phyloP scores from a whole-genome alignment of 2,888 invertebrate species.

The Diabrotica balteata region DNA sequence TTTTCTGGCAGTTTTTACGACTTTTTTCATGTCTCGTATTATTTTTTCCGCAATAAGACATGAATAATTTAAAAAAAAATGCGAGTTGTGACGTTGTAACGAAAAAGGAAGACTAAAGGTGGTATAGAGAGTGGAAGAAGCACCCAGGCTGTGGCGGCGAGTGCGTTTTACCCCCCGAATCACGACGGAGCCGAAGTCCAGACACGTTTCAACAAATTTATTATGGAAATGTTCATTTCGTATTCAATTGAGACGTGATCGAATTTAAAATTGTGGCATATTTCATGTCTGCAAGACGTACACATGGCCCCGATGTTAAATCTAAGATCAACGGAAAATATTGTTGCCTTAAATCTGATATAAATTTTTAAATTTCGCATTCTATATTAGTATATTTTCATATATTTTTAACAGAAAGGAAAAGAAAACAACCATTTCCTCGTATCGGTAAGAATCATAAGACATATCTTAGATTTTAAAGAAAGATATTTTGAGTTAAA shows the following conservation, averaged over 20 bases:
- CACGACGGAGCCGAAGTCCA: conserved; percentile 45
- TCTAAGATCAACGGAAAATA: conserved; percentile 30
- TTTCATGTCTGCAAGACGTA: conserved; percentile 50
- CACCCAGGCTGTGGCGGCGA: conserved; percentile 4
- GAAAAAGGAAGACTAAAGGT: conserved; percentile 1
- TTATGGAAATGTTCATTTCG: conserved; percentile 60
- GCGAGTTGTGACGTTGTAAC: conserved; percentile 12
- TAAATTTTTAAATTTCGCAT: conserved; percentile 13
- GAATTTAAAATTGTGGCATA: conserved; percentile 60
- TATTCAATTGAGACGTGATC: conserved; percentile 61
- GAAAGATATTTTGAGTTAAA: no score
- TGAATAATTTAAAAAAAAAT: conserved; percentile 7
- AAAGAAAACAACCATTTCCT: no score
- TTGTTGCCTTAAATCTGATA: conserved; percentile 8
- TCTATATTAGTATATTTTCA: not conserved
- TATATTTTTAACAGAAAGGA: no score
- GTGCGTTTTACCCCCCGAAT: conserved; percentile 19
- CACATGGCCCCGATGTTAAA: conserved; percentile 41
- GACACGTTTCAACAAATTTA: conserved; percentile 58
- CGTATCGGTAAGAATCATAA: no score
- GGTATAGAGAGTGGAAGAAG: conserved; percentile 2
- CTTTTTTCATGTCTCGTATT: not conserved
- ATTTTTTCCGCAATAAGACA: not conserved
- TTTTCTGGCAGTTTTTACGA: not conserved
- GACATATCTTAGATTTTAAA: no score